Evolutionary conservation across 2,113 vertebrate species (phyloP).

Genomic region (Mola mola): DNA sequence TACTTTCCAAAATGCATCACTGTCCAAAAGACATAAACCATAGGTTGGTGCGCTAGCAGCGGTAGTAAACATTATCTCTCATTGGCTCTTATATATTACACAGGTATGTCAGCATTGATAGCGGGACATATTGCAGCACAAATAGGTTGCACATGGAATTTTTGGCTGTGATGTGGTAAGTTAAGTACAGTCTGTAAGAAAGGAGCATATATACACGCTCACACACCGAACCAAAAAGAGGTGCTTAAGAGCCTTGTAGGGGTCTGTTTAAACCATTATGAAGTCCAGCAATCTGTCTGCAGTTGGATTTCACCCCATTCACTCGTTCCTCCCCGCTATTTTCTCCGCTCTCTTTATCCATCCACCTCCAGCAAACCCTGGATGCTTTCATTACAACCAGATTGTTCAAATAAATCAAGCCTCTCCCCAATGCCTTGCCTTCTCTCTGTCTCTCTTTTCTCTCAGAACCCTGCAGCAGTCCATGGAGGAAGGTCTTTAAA

Average conservation of each 20-base stretch:
- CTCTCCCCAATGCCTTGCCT: not conserved
- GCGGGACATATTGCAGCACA: conserved; percentile 32
- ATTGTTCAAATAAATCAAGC: conserved; percentile 72
- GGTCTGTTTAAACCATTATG: conserved; percentile 68
- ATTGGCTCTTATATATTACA: conserved; percentile 4
- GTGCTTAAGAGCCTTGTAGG: conserved; percentile 21
- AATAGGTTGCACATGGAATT: conserved; percentile 31
- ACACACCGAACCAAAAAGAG: not conserved
- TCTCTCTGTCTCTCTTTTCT: conserved; percentile 19
- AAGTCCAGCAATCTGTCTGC: conserved; percentile 75
- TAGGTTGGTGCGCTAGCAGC: conserved; percentile 20
- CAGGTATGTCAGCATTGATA: conserved; percentile 35
- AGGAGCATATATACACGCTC: not conserved
- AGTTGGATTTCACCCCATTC: conserved; percentile 56
- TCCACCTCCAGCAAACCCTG: conserved; percentile 52
- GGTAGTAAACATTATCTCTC: conserved; percentile 21
- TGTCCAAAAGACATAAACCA: conserved; percentile 36
- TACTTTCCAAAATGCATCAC: conserved; percentile 2
- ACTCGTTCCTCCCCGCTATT: conserved; percentile 31
- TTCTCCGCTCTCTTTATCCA: conserved; percentile 33
- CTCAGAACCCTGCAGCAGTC: conserved; percentile 24
- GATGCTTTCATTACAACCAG: conserved; percentile 71
- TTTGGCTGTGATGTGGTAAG: conserved; percentile 3
- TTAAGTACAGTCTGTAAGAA: conserved; percentile 2
- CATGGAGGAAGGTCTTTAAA: conserved; percentile 32